A percentile compares a stretch with the other conserved stretches of the same genome.
Evolutionary conservation across 1,140 invertebrate species (phyloP).

Genomic region (Drosophila ananassae): DNA sequence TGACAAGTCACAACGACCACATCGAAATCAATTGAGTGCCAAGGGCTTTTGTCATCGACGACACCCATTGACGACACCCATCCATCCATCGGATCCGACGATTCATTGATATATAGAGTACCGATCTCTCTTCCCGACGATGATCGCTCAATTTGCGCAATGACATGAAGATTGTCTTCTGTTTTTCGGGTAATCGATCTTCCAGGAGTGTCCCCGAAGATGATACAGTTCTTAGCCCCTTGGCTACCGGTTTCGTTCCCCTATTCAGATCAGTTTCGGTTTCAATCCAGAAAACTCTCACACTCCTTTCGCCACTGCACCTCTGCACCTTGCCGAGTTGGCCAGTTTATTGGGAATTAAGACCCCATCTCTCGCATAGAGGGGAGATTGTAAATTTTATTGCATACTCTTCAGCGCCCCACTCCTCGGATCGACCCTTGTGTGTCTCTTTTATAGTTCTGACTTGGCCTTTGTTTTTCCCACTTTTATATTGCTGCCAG

Average conservation of each 20-base stretch:
- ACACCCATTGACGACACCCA: conserved; percentile 16
- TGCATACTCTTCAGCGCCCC: conserved; percentile 74
- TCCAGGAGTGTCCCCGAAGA: conserved; percentile 49
- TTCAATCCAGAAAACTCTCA: background rate
- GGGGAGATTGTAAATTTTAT: conserved; percentile 77
- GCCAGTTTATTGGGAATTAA: no score
- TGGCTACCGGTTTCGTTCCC: conserved; percentile 54
- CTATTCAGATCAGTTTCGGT: conserved; percentile 35
- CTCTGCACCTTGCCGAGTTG: conserved; percentile 17
- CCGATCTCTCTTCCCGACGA: conserved; percentile 46
- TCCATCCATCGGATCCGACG: conserved; percentile 26
- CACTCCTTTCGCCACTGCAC: background rate
- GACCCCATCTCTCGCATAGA: background rate
- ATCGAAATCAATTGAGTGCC: conserved; percentile 54
- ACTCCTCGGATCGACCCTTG: background rate
- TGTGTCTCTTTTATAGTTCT: conserved; percentile 48
- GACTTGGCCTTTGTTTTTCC: conserved; percentile 52
- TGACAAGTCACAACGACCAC: conserved; percentile 69
- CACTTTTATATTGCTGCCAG: conserved; percentile 62
- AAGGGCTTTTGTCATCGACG: conserved; percentile 58
- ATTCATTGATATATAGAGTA: conserved; percentile 34
- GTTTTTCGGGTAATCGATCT: conserved; percentile 69
- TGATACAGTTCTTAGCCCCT: conserved; percentile 58
- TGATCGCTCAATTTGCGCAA: conserved; percentile 83
- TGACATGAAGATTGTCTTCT: conserved; percentile 68